Evolutionary conservation across 2,797 vertebrate genomes (phyloP).

Genomic region (Falco biarmicus): DNA sequence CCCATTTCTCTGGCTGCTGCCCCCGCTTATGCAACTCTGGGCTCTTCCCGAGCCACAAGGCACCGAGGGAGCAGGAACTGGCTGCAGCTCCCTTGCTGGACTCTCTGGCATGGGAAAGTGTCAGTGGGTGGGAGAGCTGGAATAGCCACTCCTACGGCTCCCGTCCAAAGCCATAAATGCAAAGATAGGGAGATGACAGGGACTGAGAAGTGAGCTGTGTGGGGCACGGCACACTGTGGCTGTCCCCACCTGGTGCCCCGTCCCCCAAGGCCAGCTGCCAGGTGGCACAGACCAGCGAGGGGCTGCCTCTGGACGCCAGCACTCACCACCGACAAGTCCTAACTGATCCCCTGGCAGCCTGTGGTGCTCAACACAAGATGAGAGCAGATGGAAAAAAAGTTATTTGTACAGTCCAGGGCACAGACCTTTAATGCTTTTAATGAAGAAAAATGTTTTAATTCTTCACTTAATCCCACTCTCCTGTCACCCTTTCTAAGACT

Average conservation of each 20-base stretch:
- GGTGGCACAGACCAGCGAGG: neutral
- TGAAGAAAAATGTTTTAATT: neutral
- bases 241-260: neutral
- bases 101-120: neutral
- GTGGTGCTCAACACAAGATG: neutral
- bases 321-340: neutral
- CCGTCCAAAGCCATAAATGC: neutral
- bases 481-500: neutral
- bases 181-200: neutral
- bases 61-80: neutral
- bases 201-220: rapidly evolving
- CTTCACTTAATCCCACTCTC: neutral
- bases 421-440: neutral
- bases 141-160: neutral
- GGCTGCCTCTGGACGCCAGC: neutral
- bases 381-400: neutral
- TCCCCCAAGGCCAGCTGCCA: neutral
- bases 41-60: neutral
- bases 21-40: neutral
- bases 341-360: neutral
- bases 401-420: neutral
- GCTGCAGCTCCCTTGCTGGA: neutral
- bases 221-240: rapidly evolving
- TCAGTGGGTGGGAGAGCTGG: constrained; percentile 17
- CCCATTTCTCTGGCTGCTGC: rapidly evolving